Evolutionary conservation across 2,797 vertebrate species (phyloP).

Genomic region (Typhlichthys eigenmanni): DNA sequence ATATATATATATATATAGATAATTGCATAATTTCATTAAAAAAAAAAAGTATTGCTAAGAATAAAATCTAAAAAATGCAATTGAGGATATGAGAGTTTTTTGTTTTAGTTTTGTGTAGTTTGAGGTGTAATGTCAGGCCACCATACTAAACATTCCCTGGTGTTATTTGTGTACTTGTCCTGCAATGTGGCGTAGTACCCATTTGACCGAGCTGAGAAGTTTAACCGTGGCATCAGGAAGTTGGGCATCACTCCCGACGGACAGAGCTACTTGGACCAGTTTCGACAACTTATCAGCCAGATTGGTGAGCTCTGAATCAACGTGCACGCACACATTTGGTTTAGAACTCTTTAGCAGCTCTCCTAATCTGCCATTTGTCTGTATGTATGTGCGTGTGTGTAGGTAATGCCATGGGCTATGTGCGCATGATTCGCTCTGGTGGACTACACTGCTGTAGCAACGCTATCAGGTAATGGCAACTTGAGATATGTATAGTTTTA

Average conservation of each 20-base stretch:
- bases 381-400: background rate
- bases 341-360: background rate
- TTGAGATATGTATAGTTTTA: background rate
- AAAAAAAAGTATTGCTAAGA: too few relatives aligned
- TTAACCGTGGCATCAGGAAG: constrained; percentile 97
- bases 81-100: too few relatives aligned
- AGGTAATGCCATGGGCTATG: constrained; percentile 99
- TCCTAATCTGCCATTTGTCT: background rate
- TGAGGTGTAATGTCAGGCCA: background rate
- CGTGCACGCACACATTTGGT: background rate
- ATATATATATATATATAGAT: too few relatives aligned
- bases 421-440: constrained; percentile 97
- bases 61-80: too few relatives aligned
- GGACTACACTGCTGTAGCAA: constrained; percentile 98
- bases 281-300: constrained; percentile 97
- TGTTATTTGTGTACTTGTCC: background rate
- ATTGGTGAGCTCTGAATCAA: constrained; percentile 81
- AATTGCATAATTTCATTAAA: too few relatives aligned
- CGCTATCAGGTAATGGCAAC: constrained; percentile 87
- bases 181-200: constrained; percentile 82
- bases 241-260: constrained; percentile 95
- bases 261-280: constrained; percentile 98
- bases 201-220: constrained; percentile 98
- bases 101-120: too few relatives aligned
- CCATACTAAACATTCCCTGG: background rate